phyloP scores from a whole-genome alignment of 2,113 vertebrate genomes.

The Nothoprocta perdicaria region DNA sequence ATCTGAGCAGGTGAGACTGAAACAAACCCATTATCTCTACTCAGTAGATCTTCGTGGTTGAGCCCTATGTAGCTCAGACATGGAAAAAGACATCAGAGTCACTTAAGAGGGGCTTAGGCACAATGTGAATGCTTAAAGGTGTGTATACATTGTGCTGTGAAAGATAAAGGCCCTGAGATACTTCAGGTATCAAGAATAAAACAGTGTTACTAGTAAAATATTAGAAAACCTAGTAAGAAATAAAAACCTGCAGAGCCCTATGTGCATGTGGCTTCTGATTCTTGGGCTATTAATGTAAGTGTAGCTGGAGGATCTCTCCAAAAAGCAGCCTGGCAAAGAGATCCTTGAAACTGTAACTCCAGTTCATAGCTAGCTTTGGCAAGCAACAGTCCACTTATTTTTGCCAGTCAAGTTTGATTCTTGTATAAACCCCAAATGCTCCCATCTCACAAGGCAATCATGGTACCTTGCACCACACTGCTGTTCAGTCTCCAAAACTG shows the following conservation, averaged over 20 bases:
- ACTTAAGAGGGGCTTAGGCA: neutral
- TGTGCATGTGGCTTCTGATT: neutral
- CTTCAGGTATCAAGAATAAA: neutral
- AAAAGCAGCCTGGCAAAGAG: neutral
- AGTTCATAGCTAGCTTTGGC: neutral
- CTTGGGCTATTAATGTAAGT: neutral
- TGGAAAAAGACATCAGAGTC: neutral
- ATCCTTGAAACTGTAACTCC: neutral
- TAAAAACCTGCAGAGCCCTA: fast-evolving
- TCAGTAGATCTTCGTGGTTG: neutral
- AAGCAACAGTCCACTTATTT: neutral
- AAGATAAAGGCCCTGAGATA: neutral
- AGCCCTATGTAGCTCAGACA: neutral
- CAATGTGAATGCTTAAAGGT: neutral
- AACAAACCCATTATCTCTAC: neutral
- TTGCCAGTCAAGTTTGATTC: neutral
- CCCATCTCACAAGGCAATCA: fast-evolving
- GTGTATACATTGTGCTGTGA: neutral
- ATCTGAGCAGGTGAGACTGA: neutral
- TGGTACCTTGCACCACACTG: fast-evolving
- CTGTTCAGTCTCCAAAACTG: neutral
- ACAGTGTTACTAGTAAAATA: neutral
- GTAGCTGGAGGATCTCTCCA: neutral
- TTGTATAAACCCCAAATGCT: neutral
- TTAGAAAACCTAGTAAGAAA: neutral